Evolutionary conservation across 1,140 invertebrate species (phyloP).

Genomic region (Oedothorax gibbosus): DNA sequence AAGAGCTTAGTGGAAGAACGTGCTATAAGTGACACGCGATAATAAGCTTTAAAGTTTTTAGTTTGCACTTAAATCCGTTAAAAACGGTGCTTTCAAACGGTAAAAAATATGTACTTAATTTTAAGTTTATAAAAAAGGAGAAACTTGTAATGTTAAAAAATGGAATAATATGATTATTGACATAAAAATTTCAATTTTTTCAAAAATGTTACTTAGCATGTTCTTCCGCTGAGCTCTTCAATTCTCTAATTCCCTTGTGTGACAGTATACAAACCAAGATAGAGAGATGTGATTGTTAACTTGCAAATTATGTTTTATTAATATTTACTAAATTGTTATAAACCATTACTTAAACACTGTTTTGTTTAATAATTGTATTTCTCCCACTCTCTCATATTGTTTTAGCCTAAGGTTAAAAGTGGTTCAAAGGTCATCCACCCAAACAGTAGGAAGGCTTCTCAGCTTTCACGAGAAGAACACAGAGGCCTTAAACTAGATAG

Average conservation of each 20-base stretch:
- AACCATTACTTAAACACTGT: not conserved
- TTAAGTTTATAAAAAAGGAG: no score
- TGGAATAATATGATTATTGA: no score
- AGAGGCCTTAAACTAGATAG: not conserved
- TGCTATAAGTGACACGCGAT: no score
- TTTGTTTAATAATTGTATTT: not conserved
- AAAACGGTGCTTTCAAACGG: no score
- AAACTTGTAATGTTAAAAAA: no score
- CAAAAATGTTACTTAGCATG: no score
- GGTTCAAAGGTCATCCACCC: constrained; percentile 24
- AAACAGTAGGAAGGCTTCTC: constrained; percentile 39
- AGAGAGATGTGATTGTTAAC: not conserved
- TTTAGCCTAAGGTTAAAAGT: constrained; percentile 29
- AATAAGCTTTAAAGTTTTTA: no score
- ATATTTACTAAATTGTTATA: not conserved
- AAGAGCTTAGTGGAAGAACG: no score
- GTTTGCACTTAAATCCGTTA: no score
- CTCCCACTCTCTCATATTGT: not conserved
- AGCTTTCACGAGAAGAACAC: constrained; percentile 17
- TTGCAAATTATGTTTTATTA: not conserved
- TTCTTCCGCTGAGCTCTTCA: no score
- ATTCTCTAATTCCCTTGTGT: not conserved
- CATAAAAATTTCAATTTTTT: no score
- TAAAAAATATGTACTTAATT: no score
- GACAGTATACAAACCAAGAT: not conserved